Base-by-base conservation (phyloP, 2,888 invertebrate species). In the Caenorhabditis sp. region DNA sequence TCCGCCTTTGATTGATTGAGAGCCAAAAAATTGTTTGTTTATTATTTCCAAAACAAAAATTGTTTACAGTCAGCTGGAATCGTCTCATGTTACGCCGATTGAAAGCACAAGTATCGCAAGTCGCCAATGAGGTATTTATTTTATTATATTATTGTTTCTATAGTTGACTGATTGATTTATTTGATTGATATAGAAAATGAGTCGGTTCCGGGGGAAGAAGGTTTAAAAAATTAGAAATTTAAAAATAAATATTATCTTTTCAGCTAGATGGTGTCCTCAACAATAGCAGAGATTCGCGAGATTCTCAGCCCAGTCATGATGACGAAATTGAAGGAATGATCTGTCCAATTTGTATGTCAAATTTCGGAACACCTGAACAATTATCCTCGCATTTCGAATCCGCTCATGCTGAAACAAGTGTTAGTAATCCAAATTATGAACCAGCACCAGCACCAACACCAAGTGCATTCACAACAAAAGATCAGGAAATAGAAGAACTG, bases 241-340 rank as follows among this genome's bases (percentile, higher is more conserved):
- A 52, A 23, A 21, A 21, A 8, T 31, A 26, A 64, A 54, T 27
- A 7, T 17, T 49, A 23, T 7, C 23, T 53, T 76, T 76, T 56
- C 61, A 78, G 78, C 54, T 78, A 1, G 76, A 76, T 38, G 76
- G 74, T n/a, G 59, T 74, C 38, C 57, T 78, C 14, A 74, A 49
- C 43, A 63, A 58, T 52, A 61, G 66, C 23, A 63, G 71, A 21
- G 59, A 53, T 23, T 63, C 67, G 8, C 62, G 68, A 50, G 75
- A 64, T 56, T 63, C 61, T 1, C 27, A 43, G 31, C 52, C 62
- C 4, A 60, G 61, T 53, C 60, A 72, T 65, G 70, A 74, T 27
- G 76, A 71, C n/a, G 80, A 80, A 70, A 68, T 76, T 17, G 80
- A 80, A 52, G 74, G 89, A 91, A 93, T 85, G 91, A 91, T 81